Conservation (phyloP, 2,113 vertebrate species). For the Sceloporus tristichus region DNA sequence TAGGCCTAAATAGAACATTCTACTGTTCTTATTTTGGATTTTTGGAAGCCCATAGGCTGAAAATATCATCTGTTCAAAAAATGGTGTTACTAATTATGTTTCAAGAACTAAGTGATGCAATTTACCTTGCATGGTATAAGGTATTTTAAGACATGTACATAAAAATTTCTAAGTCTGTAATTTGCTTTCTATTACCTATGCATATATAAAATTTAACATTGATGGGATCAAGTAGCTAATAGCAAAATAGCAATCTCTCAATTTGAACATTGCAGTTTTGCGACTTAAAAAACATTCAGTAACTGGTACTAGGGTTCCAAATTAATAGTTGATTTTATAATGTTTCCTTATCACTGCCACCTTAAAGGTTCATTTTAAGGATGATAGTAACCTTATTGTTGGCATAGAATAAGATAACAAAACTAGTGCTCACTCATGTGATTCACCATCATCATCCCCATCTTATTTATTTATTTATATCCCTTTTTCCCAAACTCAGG, state of each 20-base stretch:
- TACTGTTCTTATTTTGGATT: constrained; percentile 1
- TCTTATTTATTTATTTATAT: too few relatives aligned
- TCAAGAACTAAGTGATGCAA: background rate
- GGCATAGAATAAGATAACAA: background rate
- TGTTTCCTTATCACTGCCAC: background rate
- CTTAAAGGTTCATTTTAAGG: background rate
- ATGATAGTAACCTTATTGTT: background rate
- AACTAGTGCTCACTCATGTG: background rate
- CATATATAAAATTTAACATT: background rate
- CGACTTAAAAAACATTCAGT: background rate
- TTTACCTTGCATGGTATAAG: background rate
- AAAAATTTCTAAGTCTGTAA: background rate
- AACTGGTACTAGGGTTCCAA: background rate
- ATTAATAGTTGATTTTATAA: background rate
- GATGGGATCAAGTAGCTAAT: background rate
- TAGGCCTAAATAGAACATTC: constrained; percentile 3
- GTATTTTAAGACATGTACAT: background rate
- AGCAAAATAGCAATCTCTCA: background rate
- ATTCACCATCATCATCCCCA: background rate
- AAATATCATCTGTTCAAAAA: constrained; percentile 7
- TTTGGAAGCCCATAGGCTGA: background rate
- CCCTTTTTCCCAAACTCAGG: too few relatives aligned
- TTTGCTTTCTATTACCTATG: background rate
- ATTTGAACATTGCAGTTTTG: background rate
- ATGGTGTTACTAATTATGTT: background rate